Base-by-base conservation (phyloP, 2,888 invertebrate genomes). In the Yponomeuta cagnagella region DNA sequence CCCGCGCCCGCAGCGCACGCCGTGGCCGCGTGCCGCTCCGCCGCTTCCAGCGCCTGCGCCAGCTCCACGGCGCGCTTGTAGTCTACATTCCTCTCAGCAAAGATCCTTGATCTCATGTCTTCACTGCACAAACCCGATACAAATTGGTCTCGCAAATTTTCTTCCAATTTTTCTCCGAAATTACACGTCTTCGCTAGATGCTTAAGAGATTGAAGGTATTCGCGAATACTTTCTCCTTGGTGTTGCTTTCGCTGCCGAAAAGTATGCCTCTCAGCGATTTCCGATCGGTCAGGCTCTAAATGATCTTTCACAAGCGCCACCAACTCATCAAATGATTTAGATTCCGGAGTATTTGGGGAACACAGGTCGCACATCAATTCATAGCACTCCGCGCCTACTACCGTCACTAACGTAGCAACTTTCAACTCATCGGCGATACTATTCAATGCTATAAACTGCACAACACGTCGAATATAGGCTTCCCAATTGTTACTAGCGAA, bases 121-220 rank as follows among this genome's bases (percentile, higher is more conserved):
- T 70, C 64, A 63, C n/a, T 70, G 43, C 10, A 43, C 48, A 70
- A 31, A n/a, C 69, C 69, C 58, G 69, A 69, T 15, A 69, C 69
- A 33, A 69, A 69, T 48, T 63, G 70, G 63, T 70, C 70, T 31
- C 70, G 10, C 23, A 70, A 30, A 43, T 70, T 70, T 37, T 63
- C 70, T n/a, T 70, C 70, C 23, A 70, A 52, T 63, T 63, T 70
- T 43, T 23, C 64, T n/a, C 43, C 64, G n/a, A 70, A 70, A 63
- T 70, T 70, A 64, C 70, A 70, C 23, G 70, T 70, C 63, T 63
- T 70, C 8, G 70, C 70, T n/a, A 63, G 37, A 63, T 70, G 70
- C 37, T 70, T 70, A 1, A 70, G 30, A 10, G 33, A 31, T 37
- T 70, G 63, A 33, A 70, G 70, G 64, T 70, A 70, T 63, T 43